Conservation (phyloP, 1,140 invertebrate species). For the Zaprionus africanus region DNA sequence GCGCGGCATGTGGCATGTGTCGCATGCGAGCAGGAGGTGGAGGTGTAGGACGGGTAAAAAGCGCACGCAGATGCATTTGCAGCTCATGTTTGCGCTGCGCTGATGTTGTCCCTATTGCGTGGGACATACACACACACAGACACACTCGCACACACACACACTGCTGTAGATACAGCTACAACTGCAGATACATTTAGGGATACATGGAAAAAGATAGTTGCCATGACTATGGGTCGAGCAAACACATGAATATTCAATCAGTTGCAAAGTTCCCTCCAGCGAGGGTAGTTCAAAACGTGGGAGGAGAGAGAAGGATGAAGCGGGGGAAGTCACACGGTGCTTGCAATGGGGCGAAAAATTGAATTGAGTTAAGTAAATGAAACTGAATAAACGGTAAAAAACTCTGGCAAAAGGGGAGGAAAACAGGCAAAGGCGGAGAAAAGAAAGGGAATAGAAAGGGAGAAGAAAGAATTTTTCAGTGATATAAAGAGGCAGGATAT, state of each 20-base stretch:
- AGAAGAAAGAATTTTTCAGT: neutral
- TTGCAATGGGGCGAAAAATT: conserved; percentile 42
- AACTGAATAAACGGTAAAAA: conserved; percentile 28
- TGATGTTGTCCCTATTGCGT: conserved; percentile 39
- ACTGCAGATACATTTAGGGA: conserved; percentile 11
- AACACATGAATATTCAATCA: conserved; percentile 57
- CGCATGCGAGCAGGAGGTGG: neutral
- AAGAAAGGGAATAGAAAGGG: neutral
- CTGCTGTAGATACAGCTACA: conserved; percentile 25
- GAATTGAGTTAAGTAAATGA: conserved; percentile 28
- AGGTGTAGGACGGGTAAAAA: conserved; percentile 50
- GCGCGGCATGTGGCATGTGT: conserved; percentile 22
- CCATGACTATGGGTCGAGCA: conserved; percentile 61
- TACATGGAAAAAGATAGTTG: conserved; percentile 59
- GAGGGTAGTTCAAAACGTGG: conserved; percentile 44
- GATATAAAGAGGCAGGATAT: neutral
- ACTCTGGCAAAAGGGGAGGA: neutral
- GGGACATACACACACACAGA: conserved; percentile 18
- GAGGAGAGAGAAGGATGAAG: conserved; percentile 11
- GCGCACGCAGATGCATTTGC: conserved; percentile 71
- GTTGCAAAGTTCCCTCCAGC: conserved; percentile 35
- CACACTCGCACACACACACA: conserved; percentile 4
- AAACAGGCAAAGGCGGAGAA: neutral
- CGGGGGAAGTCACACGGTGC: conserved; percentile 17
- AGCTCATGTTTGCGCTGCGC: conserved; percentile 48